phyloP scores from a whole-genome alignment of 1,140 invertebrate species.

The Zaprionus capensis region DNA sequence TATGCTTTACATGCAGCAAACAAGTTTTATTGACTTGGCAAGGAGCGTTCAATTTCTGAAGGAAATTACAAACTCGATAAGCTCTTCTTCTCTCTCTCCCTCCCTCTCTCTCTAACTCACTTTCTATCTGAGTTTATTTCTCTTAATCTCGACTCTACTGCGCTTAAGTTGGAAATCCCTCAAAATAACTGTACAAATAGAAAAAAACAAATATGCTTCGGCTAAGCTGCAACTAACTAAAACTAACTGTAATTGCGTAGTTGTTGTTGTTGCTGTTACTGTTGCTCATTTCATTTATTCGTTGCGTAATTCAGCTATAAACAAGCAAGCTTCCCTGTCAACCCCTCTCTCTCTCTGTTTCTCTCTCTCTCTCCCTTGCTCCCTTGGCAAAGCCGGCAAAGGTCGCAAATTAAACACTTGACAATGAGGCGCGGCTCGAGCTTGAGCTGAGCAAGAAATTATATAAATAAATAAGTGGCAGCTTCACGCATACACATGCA shows the following conservation, averaged over 20 bases:
- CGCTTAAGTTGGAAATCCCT: background rate
- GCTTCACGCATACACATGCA: constrained; percentile 13
- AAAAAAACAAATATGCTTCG: background rate
- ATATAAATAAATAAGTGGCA: constrained; percentile 69
- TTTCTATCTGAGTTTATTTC: background rate
- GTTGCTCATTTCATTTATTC: constrained; percentile 17
- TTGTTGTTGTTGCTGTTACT: background rate
- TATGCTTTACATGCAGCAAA: background rate
- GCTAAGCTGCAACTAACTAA: constrained; percentile 3
- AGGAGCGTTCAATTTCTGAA: background rate
- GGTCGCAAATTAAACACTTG: constrained; percentile 53
- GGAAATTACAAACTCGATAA: background rate
- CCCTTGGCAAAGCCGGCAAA: constrained; percentile 16
- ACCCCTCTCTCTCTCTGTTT: background rate
- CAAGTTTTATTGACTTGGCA: background rate
- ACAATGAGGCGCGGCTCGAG: constrained; percentile 37
- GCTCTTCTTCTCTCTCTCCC: background rate
- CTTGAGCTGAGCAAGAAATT: constrained; percentile 45
- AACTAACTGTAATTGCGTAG: constrained; percentile 11
- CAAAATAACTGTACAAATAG: background rate
- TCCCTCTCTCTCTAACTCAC: background rate
- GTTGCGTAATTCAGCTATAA: constrained; percentile 22
- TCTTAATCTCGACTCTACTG: background rate
- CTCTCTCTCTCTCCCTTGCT: background rate
- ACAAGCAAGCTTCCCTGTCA: background rate